These are phyloP conservation scores for Tauraco hartlaubi DNA, from an alignment of 2,797 vertebrate genomes.

Conservation along the genomic window DNA sequence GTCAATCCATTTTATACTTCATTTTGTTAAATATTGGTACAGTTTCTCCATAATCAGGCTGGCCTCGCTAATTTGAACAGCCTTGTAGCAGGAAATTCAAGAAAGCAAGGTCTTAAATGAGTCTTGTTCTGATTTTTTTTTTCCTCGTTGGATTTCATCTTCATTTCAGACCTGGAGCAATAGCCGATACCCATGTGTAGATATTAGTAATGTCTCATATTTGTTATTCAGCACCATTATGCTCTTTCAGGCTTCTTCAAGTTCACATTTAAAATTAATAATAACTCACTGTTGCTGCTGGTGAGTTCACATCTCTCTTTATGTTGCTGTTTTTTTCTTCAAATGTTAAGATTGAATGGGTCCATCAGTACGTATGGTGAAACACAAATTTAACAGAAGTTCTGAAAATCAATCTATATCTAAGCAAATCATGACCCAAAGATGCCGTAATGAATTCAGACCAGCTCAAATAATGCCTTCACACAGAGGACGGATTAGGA, in stretches of 20 bases:
- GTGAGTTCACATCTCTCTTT: neutral
- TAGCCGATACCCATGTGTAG: neutral
- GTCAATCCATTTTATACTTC: neutral
- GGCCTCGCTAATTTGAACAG: neutral
- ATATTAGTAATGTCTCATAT: neutral
- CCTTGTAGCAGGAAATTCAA: neutral
- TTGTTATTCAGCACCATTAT: neutral
- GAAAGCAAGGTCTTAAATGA: neutral
- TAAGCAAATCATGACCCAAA: neutral
- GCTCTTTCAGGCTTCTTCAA: neutral
- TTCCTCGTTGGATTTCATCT: neutral
- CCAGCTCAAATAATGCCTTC: neutral
- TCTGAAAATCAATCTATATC: neutral
- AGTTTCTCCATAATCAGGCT: neutral
- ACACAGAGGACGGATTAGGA: neutral
- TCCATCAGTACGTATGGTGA: neutral
- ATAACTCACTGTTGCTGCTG: neutral
- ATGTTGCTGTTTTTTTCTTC: neutral
- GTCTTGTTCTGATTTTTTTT: neutral
- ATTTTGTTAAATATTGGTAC: neutral
- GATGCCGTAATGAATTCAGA: neutral
- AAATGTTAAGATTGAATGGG: neutral
- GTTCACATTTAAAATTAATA: neutral
- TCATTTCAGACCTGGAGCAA: neutral
- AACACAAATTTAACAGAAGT: neutral